Conservation (phyloP, 2,888 invertebrate genomes). For the Thymelicus acteon region DNA sequence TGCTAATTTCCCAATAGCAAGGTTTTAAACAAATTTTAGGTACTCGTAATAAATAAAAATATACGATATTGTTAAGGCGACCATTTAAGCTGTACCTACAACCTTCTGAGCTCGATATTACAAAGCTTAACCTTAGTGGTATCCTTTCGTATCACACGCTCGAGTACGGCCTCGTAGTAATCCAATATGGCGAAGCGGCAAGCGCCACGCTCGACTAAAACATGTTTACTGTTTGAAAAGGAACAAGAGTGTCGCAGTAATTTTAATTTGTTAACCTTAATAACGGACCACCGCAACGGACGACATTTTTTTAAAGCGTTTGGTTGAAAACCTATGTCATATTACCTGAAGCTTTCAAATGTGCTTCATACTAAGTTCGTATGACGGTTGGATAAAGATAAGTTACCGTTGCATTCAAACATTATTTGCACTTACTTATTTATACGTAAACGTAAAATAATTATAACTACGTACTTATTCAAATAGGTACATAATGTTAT, state of each 20-base stretch:
- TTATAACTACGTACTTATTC: too few relatives aligned
- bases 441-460: too few relatives aligned
- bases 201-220: conserved; percentile 72
- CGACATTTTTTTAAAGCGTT: too few relatives aligned
- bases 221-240: conserved; percentile 48
- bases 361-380: too few relatives aligned
- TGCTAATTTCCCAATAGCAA: neutral
- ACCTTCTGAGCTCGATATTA: conserved; percentile 62
- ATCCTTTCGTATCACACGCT: conserved; percentile 72
- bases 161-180: conserved; percentile 75
- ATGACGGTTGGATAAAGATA: too few relatives aligned
- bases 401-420: too few relatives aligned
- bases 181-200: conserved; percentile 72
- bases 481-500: too few relatives aligned
- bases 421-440: too few relatives aligned
- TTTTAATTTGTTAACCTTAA: neutral
- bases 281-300: too few relatives aligned
- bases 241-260: neutral
- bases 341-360: too few relatives aligned
- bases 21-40: neutral
- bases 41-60: neutral
- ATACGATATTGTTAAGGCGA: neutral
- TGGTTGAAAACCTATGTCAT: too few relatives aligned
- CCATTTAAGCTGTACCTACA: neutral
- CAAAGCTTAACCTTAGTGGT: conserved; percentile 71